Evolutionary conservation across 2,113 vertebrate genomes (phyloP), one percentile per base, ranked within the genome.

Genomic region (Tamias sibiricus): DNA sequence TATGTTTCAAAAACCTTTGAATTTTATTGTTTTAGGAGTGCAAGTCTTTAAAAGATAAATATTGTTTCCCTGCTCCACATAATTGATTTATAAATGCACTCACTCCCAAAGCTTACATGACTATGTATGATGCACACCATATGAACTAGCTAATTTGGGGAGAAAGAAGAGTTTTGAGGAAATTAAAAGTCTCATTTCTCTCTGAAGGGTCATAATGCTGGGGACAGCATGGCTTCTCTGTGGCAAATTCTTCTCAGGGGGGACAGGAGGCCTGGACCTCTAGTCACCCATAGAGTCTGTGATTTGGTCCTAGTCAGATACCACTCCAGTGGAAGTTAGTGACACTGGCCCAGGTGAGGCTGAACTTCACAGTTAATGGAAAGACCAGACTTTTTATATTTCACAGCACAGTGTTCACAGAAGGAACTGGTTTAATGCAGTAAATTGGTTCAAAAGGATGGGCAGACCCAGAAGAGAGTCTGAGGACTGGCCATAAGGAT

Each of bases 1-100:
- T 40, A 42, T 52, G 49, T 52, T 94, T 94, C 59, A 82, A 74
- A 44, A 66, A 7, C 4, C 6, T 85, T 96, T 37, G 44, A 35
- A 24, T 54, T 92, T 94, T 82, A 57, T 94, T 69, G 26, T 95
- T 77, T 82, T 89, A 91, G 89, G 79, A 68, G 88, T 14, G 6
- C 0, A 19, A 11, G 0, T 44, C 75, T 90, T 35, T 95, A 30
- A 71, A 79, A 57, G 11, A 24, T 80, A 88, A 79, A n/a, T 64
- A 66, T 37, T 81, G 19, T 87, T 68, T 90, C 89, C 87, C 64
- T 72, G 35, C 19, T 81, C 47, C 17, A 80, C 37, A 84, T 49
- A 35, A 79, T 66, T 87, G 37, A 64, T 57, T 83, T 85, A 24
- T 30, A 82, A 66, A 57, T 62, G 42, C 12, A 44, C 35, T 94